Percentiles rank a stretch among this genome's conserved stretches.
Evolutionary conservation across 2,888 invertebrate genomes (phyloP).

Genomic region (Phasia obesa): DNA sequence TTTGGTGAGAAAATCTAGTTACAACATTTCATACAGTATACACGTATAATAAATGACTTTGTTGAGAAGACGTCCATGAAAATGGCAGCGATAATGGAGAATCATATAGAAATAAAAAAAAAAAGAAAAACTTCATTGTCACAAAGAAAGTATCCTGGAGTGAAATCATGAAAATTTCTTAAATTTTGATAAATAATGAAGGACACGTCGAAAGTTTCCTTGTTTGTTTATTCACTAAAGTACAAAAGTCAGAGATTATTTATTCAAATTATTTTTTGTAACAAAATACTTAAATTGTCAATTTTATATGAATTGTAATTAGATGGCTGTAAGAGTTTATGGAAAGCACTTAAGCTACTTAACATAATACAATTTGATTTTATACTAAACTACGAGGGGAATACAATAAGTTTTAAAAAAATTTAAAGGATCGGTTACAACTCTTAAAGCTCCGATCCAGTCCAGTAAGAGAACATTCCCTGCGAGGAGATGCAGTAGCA

Average conservation of each 20-base stretch:
- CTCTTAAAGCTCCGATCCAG: too few relatives aligned
- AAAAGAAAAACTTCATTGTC: not conserved
- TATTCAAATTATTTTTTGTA: slow-evolving; percentile 2
- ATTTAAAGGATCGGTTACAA: too few relatives aligned
- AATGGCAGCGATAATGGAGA: not conserved
- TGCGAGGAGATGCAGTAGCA: too few relatives aligned
- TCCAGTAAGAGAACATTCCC: too few relatives aligned
- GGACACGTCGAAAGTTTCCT: not conserved
- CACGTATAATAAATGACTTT: slow-evolving; percentile 11
- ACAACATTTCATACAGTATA: slow-evolving; percentile 13
- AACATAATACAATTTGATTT: too few relatives aligned
- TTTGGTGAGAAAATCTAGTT: slow-evolving; percentile 7
- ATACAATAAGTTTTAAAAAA: too few relatives aligned
- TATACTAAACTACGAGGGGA: too few relatives aligned
- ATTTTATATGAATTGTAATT: not conserved
- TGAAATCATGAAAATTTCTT: slow-evolving; percentile 12
- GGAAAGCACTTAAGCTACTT: too few relatives aligned
- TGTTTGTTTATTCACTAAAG: not conserved
- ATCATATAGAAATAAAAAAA: not conserved
- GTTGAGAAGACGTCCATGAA: slow-evolving; percentile 10
- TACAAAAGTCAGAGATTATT: slow-evolving; percentile 2
- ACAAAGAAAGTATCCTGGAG: not conserved
- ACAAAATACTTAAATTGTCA: not conserved
- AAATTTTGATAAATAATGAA: slow-evolving; percentile 14
- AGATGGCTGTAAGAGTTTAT: not conserved